Percentiles rank a stretch among this genome's conserved stretches.
Conservation (phyloP, 2,797 vertebrate species). For the Lateolabrax maculatus region DNA sequence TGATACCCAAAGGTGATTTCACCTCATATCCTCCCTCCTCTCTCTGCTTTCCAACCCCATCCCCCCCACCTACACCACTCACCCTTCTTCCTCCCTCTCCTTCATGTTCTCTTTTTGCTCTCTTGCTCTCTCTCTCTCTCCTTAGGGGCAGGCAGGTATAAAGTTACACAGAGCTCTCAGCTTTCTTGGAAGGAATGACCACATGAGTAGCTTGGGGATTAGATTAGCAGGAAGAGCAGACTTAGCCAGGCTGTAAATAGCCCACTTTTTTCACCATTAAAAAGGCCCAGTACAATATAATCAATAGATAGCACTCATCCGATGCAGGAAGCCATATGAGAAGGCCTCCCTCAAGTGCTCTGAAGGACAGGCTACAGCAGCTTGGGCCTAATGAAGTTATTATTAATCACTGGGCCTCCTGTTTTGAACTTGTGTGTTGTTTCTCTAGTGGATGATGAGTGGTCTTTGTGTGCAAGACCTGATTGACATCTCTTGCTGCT, state of each 20-base stretch:
- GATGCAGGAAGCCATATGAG: slow-evolving; percentile 85
- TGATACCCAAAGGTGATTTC: slow-evolving; percentile 84
- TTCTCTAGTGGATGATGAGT: slow-evolving; percentile 83
- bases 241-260: slow-evolving; percentile 87
- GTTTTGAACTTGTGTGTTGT: slow-evolving; percentile 83
- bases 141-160: slow-evolving; percentile 85
- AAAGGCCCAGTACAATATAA: slow-evolving; percentile 86
- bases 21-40: slow-evolving; percentile 64
- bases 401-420: slow-evolving; percentile 84
- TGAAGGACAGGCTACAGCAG: slow-evolving; percentile 84
- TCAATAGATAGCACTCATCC: slow-evolving; percentile 87
- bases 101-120: slow-evolving; percentile 70
- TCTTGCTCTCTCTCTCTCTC: slow-evolving; percentile 62
- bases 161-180: slow-evolving; percentile 88
- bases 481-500: slow-evolving; percentile 53
- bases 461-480: slow-evolving; percentile 64
- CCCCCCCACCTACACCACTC: slow-evolving; percentile 37
- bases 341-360: slow-evolving; percentile 86
- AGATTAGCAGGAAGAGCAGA: slow-evolving; percentile 89
- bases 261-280: slow-evolving; percentile 86
- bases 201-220: slow-evolving; percentile 88
- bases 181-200: slow-evolving; percentile 88
- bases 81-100: slow-evolving; percentile 52
- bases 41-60: slow-evolving; percentile 38
- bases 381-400: slow-evolving; percentile 84